Conservation (phyloP, 2,797 vertebrate genomes). For the Argyrosomus regius region DNA sequence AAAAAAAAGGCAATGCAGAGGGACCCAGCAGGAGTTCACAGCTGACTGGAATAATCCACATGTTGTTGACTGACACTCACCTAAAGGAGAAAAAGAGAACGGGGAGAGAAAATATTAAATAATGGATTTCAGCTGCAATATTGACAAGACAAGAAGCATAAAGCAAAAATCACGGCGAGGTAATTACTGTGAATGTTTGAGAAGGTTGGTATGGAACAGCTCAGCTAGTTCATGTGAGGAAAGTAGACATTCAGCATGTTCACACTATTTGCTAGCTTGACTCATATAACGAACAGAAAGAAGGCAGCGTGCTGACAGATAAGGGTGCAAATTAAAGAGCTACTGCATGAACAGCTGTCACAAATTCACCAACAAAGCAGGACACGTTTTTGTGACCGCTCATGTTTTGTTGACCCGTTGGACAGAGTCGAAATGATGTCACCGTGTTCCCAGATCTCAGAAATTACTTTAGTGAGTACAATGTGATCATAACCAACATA, state of each 20-base stretch:
- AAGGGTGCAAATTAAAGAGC: slow-evolving; percentile 42
- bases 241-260: slow-evolving; percentile 20
- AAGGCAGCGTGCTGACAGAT: slow-evolving; percentile 44
- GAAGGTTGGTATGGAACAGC: slow-evolving; percentile 34
- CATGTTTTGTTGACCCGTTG: neutral
- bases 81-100: slow-evolving; percentile 68
- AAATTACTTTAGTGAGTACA: neutral
- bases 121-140: slow-evolving; percentile 67
- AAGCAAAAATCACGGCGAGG: slow-evolving; percentile 62
- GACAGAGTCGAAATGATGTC: neutral
- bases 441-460: neutral
- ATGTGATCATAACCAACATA: neutral
- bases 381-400: neutral
- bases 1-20: slow-evolving; percentile 53
- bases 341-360: slow-evolving; percentile 24
- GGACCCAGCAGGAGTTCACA: slow-evolving; percentile 57
- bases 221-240: slow-evolving; percentile 33
- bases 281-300: slow-evolving; percentile 3
- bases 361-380: neutral
- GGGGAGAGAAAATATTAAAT: slow-evolving; percentile 61
- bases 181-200: slow-evolving; percentile 72
- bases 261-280: slow-evolving; percentile 5
- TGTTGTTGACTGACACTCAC: slow-evolving; percentile 84
- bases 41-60: slow-evolving; percentile 75
- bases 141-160: slow-evolving; percentile 70